Percentiles rank a stretch among this genome's conserved stretches.
Conservation (phyloP, 1,140 invertebrate species). For the Metopolophium dirhodum region DNA sequence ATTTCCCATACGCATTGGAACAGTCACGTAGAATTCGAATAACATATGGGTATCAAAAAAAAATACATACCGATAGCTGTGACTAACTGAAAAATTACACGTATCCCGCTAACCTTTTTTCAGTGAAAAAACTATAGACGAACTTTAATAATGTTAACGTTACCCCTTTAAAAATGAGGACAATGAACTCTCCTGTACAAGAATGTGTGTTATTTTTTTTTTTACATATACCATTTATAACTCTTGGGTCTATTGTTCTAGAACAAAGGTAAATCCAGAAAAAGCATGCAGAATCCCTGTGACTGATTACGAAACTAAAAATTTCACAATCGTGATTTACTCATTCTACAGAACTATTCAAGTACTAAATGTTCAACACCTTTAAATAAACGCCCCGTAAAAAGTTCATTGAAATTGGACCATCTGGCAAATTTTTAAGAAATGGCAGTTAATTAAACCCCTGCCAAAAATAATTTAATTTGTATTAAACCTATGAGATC, state of each 20-base stretch:
- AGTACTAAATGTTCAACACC: not conserved
- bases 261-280: not conserved
- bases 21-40: not conserved
- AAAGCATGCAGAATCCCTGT: not conserved
- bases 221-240: not conserved
- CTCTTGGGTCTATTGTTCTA: not conserved
- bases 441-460: not conserved
- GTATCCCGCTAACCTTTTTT: not conserved
- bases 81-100: conserved; percentile 1
- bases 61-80: not conserved
- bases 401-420: not conserved
- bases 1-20: not conserved
- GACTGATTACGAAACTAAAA: not conserved
- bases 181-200: not conserved
- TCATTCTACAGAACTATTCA: not conserved
- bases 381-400: not conserved
- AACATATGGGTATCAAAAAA: conserved; percentile 3
- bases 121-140: not conserved
- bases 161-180: not conserved
- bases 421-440: not conserved
- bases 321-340: not conserved
- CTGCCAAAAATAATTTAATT: not conserved
- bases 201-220: not conserved
- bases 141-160: conserved; percentile 22
- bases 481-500: not conserved